Base-by-base conservation (phyloP, 1,140 invertebrate species). In the Wasmannia auropunctata region DNA sequence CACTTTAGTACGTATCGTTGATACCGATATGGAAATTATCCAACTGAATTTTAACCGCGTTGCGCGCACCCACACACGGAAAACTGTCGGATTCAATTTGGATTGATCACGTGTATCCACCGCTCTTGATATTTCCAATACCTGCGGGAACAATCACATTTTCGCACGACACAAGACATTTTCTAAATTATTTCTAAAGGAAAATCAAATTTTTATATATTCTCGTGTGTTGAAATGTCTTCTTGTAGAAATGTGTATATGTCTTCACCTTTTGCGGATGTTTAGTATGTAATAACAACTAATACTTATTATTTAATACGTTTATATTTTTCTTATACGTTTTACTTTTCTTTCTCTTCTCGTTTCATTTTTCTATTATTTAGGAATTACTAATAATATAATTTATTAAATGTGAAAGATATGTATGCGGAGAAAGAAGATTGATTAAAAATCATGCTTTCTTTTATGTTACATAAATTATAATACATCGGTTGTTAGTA, bases 21-120 rank as follows among this genome's bases (percentile, higher is more conserved):
- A 86, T 86, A 79, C 85, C 76, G 62, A 69, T 69, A 87, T 90
- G 88, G 58, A 90, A 87, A 90, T 90, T 90, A 90, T 90, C 76
- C 85, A 84, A 67, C 87, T 74, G 88, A 85, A 87, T 87, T 90
- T 90, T 85, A 84, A 85, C 77, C 62, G 63, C 62, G 58, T 43
- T 49, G 28, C 62, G 16, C 62, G 22, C 46, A 25, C 76, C 11
- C 77, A n/a, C 31, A 37, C 43, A 51, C 76, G 0, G 19, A 25
- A 19, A n/a, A 31, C 25, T 65, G 67, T 37, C 40, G 37, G 67
- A 74, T 83, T 83, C 79, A 74, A 83, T 83, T 72, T 83, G 67
- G 51, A 83, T 43, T 83, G 79, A 72, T 83, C 79, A 72, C 79
- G 79, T 83, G 79, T 74, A 83, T 46, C 74, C 34, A 56, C n/a